phyloP scores from a whole-genome alignment of 2,888 invertebrate species.

The Tenthredo scrophulariae region DNA sequence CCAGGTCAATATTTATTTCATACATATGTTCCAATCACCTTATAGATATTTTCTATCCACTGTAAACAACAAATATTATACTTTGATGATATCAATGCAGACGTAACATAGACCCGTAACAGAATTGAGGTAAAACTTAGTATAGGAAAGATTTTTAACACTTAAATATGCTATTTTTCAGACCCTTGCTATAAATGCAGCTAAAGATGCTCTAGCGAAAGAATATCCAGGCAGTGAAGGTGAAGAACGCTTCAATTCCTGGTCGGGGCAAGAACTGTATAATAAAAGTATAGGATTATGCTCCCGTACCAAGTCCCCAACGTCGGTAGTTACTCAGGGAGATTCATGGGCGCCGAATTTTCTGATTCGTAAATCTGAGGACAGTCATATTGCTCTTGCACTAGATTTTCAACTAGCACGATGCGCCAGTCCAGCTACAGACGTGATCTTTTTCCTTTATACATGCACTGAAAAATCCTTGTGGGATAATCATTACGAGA shows the following conservation, averaged over 20 bases:
- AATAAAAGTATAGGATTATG: slow-evolving; percentile 74
- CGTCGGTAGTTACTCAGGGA: slow-evolving; percentile 84
- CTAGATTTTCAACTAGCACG: slow-evolving; percentile 86
- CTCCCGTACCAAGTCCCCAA: slow-evolving; percentile 62
- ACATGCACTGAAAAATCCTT: slow-evolving; percentile 83
- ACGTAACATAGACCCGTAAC: not conserved
- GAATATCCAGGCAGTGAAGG: slow-evolving; percentile 83
- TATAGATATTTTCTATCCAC: not conserved
- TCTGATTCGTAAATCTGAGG: slow-evolving; percentile 71
- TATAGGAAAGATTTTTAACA: not conserved
- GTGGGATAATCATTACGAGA: slow-evolving; percentile 82
- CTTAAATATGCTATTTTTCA: slow-evolving; percentile 52
- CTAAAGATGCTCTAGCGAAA: slow-evolving; percentile 83
- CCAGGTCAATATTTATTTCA: slow-evolving; percentile 64
- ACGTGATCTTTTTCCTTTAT: slow-evolving; percentile 82
- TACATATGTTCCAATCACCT: no score
- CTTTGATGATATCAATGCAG: not conserved
- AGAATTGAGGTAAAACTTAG: not conserved
- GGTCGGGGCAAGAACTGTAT: slow-evolving; percentile 80
- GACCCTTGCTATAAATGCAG: slow-evolving; percentile 71
- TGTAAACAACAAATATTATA: no score
- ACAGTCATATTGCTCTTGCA: slow-evolving; percentile 79
- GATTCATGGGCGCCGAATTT: slow-evolving; percentile 90
- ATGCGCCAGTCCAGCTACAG: slow-evolving; percentile 81
- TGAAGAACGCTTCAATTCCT: slow-evolving; percentile 80